A percentile compares a stretch with the other conserved stretches of the same genome.
phyloP scores from a whole-genome alignment of 1,140 invertebrate genomes.

The Tetragonula clypearis region DNA sequence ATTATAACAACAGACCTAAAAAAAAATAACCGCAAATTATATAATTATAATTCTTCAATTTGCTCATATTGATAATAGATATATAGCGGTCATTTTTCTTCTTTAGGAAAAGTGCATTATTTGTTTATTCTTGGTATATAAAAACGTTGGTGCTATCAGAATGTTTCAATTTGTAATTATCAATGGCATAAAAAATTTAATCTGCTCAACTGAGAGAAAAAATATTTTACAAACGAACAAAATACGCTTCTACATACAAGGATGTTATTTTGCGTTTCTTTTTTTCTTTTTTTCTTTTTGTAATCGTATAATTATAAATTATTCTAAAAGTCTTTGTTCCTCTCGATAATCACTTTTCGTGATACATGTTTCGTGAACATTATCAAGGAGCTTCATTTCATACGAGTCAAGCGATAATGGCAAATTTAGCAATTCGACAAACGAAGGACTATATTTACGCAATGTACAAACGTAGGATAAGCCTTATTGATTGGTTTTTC shows the following conservation, averaged over 20 bases:
- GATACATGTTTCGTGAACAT: neutral
- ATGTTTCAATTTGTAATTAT: slow-evolving; percentile 13
- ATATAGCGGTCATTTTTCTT: neutral
- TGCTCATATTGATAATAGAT: neutral
- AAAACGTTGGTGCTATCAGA: slow-evolving; percentile 29
- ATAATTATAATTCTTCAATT: neutral
- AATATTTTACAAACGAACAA: neutral
- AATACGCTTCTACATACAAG: neutral
- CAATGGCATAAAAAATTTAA: slow-evolving; percentile 18
- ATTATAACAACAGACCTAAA: neutral
- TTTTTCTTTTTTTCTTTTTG: neutral
- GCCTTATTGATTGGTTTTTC: slow-evolving; percentile 14
- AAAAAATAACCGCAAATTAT: neutral
- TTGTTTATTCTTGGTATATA: neutral
- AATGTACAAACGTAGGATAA: slow-evolving; percentile 47
- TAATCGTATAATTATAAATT: neutral
- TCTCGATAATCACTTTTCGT: slow-evolving; percentile 8
- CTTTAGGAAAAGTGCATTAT: neutral
- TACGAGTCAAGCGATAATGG: neutral
- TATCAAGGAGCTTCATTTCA: neutral
- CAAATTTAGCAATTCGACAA: neutral
- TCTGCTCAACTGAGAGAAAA: neutral
- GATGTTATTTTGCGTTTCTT: neutral
- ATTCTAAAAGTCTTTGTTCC: slow-evolving; percentile 2
- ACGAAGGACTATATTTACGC: slow-evolving; percentile 7